These are phyloP conservation scores for Pseudococcus jackbeardsleyi DNA, from an alignment of 2,888 invertebrate species.

Conservation along the genomic window DNA sequence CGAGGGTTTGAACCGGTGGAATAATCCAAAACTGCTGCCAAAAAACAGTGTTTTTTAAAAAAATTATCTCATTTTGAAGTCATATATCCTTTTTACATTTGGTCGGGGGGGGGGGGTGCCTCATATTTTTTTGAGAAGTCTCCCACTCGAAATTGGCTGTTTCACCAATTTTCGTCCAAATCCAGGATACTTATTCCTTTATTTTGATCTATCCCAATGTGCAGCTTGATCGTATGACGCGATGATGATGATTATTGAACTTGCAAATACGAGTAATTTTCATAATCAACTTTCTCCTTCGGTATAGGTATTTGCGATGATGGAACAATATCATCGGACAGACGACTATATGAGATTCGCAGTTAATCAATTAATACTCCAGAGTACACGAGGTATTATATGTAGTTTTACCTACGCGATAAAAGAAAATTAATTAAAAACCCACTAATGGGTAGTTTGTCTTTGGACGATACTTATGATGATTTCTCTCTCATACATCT, in stretches of 20 bases:
- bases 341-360: background rate
- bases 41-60: no score
- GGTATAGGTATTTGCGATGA: background rate
- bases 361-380: background rate
- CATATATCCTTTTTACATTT: no score
- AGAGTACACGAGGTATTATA: background rate
- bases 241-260: background rate
- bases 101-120: no score
- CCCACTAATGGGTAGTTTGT: background rate
- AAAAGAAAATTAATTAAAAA: background rate
- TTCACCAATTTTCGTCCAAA: no score
- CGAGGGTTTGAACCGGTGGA: no score
- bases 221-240: background rate
- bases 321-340: background rate
- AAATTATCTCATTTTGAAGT: no score
- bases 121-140: no score
- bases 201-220: background rate
- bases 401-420: background rate
- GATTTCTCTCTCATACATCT: background rate
- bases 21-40: no score
- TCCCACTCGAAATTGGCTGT: no score
- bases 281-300: conserved; percentile 13
- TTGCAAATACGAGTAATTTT: conserved; percentile 1
- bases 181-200: no score
- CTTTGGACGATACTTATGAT: background rate